Percentiles rank a stretch among this genome's conserved stretches.
Evolutionary conservation across 2,113 vertebrate genomes (phyloP).

Genomic region (Tupaia chinensis): DNA sequence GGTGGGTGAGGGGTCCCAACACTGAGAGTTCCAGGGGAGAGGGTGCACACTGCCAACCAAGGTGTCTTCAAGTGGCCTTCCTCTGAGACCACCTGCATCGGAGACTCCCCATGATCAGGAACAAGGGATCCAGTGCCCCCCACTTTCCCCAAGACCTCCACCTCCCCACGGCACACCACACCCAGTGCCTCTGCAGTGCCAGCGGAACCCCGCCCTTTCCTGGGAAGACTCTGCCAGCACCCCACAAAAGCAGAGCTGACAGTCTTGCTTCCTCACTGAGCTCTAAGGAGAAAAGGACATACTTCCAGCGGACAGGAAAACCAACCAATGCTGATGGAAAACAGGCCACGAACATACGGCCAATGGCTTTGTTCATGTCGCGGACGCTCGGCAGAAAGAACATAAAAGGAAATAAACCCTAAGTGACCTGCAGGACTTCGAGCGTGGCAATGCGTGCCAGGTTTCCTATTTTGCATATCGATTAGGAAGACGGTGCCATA

Average conservation of each 20-base stretch:
- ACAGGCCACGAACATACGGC: conserved; percentile 39
- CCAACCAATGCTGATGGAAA: not conserved
- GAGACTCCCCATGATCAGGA: not conserved
- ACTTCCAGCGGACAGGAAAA: conserved; percentile 48
- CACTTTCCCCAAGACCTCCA: not conserved
- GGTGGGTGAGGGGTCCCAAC: not conserved
- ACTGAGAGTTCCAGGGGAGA: accelerated
- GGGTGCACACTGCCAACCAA: not conserved
- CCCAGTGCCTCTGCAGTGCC: not conserved
- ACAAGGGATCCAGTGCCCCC: not conserved
- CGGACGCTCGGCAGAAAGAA: conserved; percentile 65
- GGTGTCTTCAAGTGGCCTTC: not conserved
- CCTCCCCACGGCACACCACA: accelerated
- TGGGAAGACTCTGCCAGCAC: not conserved
- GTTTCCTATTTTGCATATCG: conserved; percentile 56
- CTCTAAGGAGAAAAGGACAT: not conserved
- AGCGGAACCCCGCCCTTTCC: not conserved
- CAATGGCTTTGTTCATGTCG: conserved; percentile 56
- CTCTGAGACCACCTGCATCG: not conserved
- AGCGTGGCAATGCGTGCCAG: conserved; percentile 8
- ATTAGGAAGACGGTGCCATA: conserved; percentile 90
- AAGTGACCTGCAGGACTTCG: conserved; percentile 73
- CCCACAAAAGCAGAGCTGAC: not conserved
- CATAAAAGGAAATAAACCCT: conserved; percentile 47
- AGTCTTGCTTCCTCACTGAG: conserved; percentile 57